Percentiles rank a stretch among this genome's conserved stretches.
phyloP scores from a whole-genome alignment of 2,113 vertebrate genomes.

The Aegotheles bennettii region DNA sequence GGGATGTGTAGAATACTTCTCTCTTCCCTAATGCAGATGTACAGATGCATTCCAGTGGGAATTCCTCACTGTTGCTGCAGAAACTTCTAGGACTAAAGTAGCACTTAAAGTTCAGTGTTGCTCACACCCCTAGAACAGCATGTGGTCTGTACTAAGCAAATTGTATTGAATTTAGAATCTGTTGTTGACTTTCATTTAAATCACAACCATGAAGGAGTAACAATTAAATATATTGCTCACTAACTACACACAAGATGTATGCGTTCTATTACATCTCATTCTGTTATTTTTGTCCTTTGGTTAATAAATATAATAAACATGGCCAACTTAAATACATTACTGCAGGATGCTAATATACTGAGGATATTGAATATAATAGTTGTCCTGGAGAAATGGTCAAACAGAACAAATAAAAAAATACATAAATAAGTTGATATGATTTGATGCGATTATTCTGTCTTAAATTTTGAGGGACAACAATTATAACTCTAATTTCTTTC shows the following conservation, averaged over 20 bases:
- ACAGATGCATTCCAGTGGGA: not conserved
- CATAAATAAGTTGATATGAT: constrained; percentile 56
- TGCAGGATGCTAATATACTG: constrained; percentile 52
- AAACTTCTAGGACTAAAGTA: not conserved
- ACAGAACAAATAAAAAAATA: constrained; percentile 55
- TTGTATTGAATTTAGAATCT: constrained; percentile 3
- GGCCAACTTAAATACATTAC: constrained; percentile 55
- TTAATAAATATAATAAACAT: constrained; percentile 52
- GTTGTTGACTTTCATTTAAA: constrained; percentile 8
- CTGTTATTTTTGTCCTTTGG: constrained; percentile 42
- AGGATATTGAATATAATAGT: constrained; percentile 64
- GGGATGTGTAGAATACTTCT: not conserved
- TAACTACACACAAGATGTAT: constrained; percentile 7
- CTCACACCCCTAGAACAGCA: not conserved
- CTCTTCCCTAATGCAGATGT: not conserved
- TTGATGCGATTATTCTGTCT: constrained; percentile 60
- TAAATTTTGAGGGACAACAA: constrained; percentile 56
- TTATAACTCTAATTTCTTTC: constrained; percentile 56
- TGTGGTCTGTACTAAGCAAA: not conserved
- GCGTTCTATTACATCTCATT: constrained; percentile 43
- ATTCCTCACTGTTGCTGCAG: not conserved
- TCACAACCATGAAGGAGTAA: not conserved
- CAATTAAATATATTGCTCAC: constrained; percentile 25
- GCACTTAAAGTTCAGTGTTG: not conserved
- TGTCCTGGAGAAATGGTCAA: constrained; percentile 43